Conservation (phyloP, 2,113 vertebrate genomes). For the Crotophaga sulcirostris region DNA sequence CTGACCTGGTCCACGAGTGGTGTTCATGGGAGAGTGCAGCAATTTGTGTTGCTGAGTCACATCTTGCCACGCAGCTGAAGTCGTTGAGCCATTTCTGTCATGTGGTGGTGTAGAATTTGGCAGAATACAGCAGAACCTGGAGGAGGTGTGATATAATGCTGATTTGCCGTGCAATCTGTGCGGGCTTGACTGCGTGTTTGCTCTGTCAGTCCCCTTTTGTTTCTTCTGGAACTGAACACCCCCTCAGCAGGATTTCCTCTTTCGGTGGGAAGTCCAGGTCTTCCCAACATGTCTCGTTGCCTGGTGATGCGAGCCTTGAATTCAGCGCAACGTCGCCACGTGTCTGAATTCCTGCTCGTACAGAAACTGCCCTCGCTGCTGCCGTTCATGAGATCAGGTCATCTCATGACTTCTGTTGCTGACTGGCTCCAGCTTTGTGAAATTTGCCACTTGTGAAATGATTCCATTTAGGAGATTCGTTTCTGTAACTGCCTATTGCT, state of each 20-base stretch:
- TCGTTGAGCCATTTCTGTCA: not conserved
- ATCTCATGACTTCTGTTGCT: not conserved
- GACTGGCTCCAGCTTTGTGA: not conserved
- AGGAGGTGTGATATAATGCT: not conserved
- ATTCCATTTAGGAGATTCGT: constrained; percentile 8
- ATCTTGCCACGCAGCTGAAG: not conserved
- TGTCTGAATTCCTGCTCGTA: not conserved
- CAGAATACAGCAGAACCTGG: not conserved
- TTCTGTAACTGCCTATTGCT: constrained; percentile 14
- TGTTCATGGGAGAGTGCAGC: not conserved
- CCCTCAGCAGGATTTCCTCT: not conserved
- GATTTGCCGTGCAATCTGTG: not conserved
- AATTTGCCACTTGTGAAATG: not conserved
- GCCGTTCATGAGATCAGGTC: not conserved
- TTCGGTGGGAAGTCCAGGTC: not conserved
- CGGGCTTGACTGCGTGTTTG: not conserved
- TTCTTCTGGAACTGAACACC: not conserved
- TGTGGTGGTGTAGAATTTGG: not conserved
- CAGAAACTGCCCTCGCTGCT: not conserved
- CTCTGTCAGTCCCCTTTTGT: not conserved
- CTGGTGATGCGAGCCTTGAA: not conserved
- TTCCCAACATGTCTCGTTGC: not conserved
- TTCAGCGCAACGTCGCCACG: accelerated
- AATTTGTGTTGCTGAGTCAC: not conserved
- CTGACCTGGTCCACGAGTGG: too few species aligned